phyloP scores from a whole-genome alignment of 1,140 invertebrate species.

The Sinonovacula constricta region DNA sequence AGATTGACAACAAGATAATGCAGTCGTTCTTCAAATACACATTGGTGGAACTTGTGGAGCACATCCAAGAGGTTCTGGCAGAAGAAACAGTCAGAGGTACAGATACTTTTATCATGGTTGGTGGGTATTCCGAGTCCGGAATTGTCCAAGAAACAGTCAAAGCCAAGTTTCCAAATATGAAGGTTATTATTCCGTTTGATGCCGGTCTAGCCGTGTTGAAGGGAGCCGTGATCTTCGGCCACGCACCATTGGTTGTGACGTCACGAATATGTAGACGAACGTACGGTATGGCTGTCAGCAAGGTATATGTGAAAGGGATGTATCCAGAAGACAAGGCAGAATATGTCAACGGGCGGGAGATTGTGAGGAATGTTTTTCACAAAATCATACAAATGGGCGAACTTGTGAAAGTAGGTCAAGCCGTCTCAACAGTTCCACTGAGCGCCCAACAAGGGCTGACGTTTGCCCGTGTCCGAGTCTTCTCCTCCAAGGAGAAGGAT shows the following conservation, averaged over 20 bases:
- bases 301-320: conserved; percentile 14
- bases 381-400: conserved; percentile 30
- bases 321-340: conserved; percentile 17
- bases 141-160: conserved; percentile 40
- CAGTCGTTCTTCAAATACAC: conserved; percentile 39
- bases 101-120: conserved; percentile 36
- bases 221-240: conserved; percentile 47
- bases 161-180: conserved; percentile 38
- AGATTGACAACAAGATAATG: conserved; percentile 24
- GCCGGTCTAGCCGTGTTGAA: conserved; percentile 48
- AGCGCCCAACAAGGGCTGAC: conserved; percentile 11
- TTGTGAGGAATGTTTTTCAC: conserved; percentile 44
- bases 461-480: conserved; percentile 7
- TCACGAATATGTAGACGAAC: conserved; percentile 37
- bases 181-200: conserved; percentile 38
- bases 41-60: conserved; percentile 29
- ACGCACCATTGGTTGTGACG: conserved; percentile 19
- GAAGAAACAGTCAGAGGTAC: conserved; percentile 22
- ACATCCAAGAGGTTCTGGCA: conserved; percentile 35
- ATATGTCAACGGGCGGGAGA: conserved; percentile 2
- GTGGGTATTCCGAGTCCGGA: conserved; percentile 37
- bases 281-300: conserved; percentile 31
- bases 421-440: conserved; percentile 6
- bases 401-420: conserved; percentile 16
- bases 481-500: conserved; percentile 25